A percentile compares a stretch with the other conserved stretches of the same genome.
phyloP scores from a whole-genome alignment of 2,888 invertebrate species.

The Spisula subtruncata region DNA sequence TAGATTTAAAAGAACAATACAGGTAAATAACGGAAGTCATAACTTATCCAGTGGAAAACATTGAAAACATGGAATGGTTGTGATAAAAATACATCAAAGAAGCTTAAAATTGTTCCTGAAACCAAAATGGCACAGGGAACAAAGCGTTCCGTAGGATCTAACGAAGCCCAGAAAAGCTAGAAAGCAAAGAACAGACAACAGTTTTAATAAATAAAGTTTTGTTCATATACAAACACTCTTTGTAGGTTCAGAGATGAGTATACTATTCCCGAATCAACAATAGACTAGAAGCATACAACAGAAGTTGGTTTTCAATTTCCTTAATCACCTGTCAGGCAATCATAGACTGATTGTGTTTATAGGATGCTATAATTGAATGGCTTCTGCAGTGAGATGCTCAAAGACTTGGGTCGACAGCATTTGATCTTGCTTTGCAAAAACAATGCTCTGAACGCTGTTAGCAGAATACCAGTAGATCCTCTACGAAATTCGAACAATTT shows the following conservation, averaged over 20 bases:
- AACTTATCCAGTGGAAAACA: slow-evolving; percentile 3
- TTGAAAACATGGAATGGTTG: background rate
- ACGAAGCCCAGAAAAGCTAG: background rate
- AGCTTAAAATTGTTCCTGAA: background rate
- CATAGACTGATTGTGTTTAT: slow-evolving; percentile 68
- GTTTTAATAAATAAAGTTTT: slow-evolving; percentile 36
- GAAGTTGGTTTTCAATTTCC: slow-evolving; percentile 64
- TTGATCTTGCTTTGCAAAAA: slow-evolving; percentile 27
- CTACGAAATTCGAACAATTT: slow-evolving; percentile 28
- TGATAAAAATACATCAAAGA: slow-evolving; percentile 23
- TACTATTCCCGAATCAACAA: slow-evolving; percentile 57
- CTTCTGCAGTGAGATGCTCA: slow-evolving; percentile 51
- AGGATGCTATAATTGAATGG: slow-evolving; percentile 66
- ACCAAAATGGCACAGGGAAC: background rate
- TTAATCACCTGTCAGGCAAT: slow-evolving; percentile 70
- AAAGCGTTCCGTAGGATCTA: slow-evolving; percentile 4
- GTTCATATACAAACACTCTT: slow-evolving; percentile 64
- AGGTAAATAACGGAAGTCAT: background rate
- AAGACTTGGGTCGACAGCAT: slow-evolving; percentile 18
- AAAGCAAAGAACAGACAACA: slow-evolving; percentile 47
- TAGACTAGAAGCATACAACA: slow-evolving; percentile 58
- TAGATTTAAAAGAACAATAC: background rate
- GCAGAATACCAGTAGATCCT: slow-evolving; percentile 16
- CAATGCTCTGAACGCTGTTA: background rate
- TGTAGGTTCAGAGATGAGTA: slow-evolving; percentile 36